Conservation (phyloP, 2,888 invertebrate species). For the Parthenolecanium corni region DNA sequence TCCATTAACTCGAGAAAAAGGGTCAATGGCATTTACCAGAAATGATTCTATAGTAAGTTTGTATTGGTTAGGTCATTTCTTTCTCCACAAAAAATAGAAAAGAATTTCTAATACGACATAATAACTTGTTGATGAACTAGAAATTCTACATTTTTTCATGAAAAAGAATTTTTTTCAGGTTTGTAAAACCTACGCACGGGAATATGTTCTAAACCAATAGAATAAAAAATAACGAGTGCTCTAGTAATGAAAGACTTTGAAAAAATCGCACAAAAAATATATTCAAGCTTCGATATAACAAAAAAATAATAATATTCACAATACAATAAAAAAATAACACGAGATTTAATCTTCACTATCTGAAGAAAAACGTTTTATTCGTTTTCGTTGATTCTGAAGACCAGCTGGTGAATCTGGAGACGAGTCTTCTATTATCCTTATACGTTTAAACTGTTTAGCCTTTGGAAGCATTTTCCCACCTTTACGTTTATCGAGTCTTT, state of each 20-base stretch:
- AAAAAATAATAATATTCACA: conserved; percentile 6
- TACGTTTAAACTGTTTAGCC: not conserved
- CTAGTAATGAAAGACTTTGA: no score
- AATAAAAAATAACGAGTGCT: not conserved
- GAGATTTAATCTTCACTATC: conserved; percentile 3
- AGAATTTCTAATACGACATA: no score
- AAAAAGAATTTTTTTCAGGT: no score
- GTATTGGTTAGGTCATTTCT: no score
- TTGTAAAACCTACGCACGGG: no score
- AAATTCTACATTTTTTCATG: no score
- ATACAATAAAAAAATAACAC: not conserved
- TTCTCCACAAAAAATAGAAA: no score
- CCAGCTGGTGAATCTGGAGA: not conserved
- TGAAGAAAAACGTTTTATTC: conserved; percentile 8
- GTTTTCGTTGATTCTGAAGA: not conserved
- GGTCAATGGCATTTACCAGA: no score
- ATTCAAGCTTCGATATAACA: not conserved
- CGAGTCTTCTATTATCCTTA: not conserved
- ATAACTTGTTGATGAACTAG: no score
- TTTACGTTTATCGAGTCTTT: not conserved
- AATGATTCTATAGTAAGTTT: no score
- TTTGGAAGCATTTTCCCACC: not conserved
- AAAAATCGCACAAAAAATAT: conserved; percentile 1
- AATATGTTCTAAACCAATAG: no score
- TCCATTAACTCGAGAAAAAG: no score